A percentile compares a stretch with the other conserved stretches of the same genome.
These are phyloP conservation scores for Protula sp. DNA, from an alignment of 2,888 invertebrate genomes.

Conservation along the genomic window DNA sequence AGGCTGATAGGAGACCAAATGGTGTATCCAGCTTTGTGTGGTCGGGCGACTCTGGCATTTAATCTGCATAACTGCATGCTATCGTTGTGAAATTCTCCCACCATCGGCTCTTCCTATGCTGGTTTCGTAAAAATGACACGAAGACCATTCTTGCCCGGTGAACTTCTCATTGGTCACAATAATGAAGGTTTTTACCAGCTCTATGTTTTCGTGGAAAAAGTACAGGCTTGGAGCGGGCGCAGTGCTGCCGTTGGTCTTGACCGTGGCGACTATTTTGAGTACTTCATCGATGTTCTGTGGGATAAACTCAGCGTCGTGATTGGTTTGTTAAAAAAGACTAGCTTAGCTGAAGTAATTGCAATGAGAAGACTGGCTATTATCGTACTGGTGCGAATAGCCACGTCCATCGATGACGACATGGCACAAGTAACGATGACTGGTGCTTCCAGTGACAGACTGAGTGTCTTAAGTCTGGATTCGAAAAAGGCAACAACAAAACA, in stretches of 20 bases:
- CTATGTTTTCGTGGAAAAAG: constrained; percentile 46
- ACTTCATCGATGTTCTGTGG: constrained; percentile 48
- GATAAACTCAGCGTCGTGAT: constrained; percentile 34
- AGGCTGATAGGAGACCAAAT: constrained; percentile 45
- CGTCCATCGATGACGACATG: constrained; percentile 50
- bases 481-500: constrained; percentile 35
- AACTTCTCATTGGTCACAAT: constrained; percentile 54
- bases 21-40: constrained; percentile 50
- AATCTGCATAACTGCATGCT: too few relatives aligned
- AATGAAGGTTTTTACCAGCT: constrained; percentile 50
- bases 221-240: constrained; percentile 48
- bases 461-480: constrained; percentile 29
- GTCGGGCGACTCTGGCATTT: constrained; percentile 43
- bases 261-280: constrained; percentile 42
- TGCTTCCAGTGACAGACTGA: constrained; percentile 37
- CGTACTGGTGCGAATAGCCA: constrained; percentile 50
- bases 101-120: too few relatives aligned
- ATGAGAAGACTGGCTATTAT: constrained; percentile 51
- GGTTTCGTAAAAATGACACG: constrained; percentile 47
- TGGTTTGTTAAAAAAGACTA: constrained; percentile 49
- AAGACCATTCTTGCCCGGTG: constrained; percentile 50
- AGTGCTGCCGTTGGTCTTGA: constrained; percentile 38
- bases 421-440: constrained; percentile 53
- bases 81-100: too few relatives aligned
- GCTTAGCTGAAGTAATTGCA: constrained; percentile 45